These are phyloP conservation scores for Sterna hirundo DNA, from an alignment of 2,113 vertebrate species.

Conservation along the genomic window DNA sequence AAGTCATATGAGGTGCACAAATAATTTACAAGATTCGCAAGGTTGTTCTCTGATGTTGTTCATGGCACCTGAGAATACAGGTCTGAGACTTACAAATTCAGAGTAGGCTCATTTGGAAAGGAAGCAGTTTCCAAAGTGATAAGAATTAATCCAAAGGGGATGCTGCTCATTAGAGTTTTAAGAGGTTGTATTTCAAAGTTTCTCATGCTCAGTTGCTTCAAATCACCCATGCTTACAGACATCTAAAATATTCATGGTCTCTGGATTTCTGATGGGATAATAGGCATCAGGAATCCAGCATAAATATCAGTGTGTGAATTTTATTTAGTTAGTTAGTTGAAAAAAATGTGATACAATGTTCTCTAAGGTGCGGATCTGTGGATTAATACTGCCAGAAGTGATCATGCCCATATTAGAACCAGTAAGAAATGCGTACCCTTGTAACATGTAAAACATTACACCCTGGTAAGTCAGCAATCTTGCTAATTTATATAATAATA, in stretches of 20 bases:
- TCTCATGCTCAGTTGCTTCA: neutral
- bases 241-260: neutral
- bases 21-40: neutral
- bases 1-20: neutral
- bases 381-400: conserved; percentile 10
- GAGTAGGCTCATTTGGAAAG: neutral
- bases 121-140: neutral
- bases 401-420: neutral
- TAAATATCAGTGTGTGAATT: neutral
- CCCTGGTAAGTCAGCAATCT: neutral
- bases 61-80: neutral
- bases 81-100: neutral
- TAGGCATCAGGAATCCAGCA: neutral
- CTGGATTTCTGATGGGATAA: neutral
- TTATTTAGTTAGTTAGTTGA: neutral
- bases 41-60: neutral
- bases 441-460: neutral
- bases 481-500: neutral
- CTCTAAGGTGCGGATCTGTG: neutral
- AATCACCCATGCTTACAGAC: neutral
- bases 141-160: neutral
- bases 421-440: neutral
- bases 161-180: neutral
- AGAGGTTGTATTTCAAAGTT: neutral
- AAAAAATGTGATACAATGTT: conserved; percentile 12